Evolutionary conservation across 2,888 invertebrate species (phyloP).

Genomic region (Amaurobius ferox): DNA sequence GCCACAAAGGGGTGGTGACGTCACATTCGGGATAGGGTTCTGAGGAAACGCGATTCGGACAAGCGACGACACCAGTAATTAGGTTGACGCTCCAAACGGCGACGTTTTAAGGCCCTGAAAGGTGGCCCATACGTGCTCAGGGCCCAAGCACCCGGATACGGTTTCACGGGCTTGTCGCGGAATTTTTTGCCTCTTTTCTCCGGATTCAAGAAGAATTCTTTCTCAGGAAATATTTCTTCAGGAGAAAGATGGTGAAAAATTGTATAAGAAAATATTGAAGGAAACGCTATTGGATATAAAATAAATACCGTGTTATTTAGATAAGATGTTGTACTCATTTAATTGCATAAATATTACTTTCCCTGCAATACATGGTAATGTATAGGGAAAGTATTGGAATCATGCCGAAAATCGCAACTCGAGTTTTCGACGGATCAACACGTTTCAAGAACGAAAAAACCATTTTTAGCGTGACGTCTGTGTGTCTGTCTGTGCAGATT

Average conservation of each 20-base stretch:
- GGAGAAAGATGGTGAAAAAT: not conserved
- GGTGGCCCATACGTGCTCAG: conserved; percentile 50
- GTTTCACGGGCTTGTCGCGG: conserved; percentile 17
- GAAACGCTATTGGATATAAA: too few species aligned
- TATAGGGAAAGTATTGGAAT: too few species aligned
- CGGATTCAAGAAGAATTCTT: not conserved
- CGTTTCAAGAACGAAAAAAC: too few species aligned
- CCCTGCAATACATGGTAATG: too few species aligned
- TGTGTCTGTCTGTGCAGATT: too few species aligned
- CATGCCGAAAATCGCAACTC: too few species aligned
- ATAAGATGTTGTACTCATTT: too few species aligned
- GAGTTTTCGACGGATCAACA: too few species aligned
- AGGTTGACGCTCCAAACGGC: conserved; percentile 60
- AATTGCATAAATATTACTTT: too few species aligned
- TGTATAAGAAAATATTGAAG: too few species aligned
- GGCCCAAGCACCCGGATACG: conserved; percentile 15
- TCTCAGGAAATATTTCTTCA: not conserved
- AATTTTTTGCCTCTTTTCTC: not conserved
- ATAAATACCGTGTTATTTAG: too few species aligned
- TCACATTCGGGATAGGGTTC: conserved; percentile 50
- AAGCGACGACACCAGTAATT: conserved; percentile 71
- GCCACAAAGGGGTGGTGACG: conserved; percentile 61
- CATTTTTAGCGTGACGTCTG: too few species aligned
- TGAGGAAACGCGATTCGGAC: conserved; percentile 71
- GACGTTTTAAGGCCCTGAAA: conserved; percentile 70